These are phyloP conservation scores for Lutjanus argentimaculatus DNA, from an alignment of 2,797 vertebrate genomes.

Conservation along the genomic window DNA sequence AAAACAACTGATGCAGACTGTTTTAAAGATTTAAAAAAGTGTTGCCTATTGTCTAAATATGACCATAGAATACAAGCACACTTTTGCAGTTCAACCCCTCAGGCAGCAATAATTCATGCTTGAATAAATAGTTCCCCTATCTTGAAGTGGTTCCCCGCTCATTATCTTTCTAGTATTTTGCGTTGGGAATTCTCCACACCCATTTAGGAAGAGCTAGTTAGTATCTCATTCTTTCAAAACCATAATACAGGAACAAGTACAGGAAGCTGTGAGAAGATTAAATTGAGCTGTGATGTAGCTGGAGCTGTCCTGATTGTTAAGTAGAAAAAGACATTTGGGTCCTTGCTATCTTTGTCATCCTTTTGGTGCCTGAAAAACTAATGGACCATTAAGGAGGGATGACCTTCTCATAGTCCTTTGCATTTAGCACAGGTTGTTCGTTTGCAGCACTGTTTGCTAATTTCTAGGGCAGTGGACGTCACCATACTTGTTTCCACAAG, in stretches of 20 bases:
- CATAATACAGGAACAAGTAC: slow-evolving; percentile 19
- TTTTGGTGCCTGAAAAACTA: background rate
- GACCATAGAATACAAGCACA: background rate
- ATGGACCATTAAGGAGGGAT: background rate
- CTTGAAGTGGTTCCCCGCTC: slow-evolving; percentile 41
- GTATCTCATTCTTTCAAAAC: slow-evolving; percentile 25
- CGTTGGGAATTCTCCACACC: slow-evolving; percentile 38
- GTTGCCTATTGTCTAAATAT: slow-evolving; percentile 15
- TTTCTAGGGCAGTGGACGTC: slow-evolving; percentile 11
- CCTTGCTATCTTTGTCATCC: background rate
- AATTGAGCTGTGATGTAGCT: slow-evolving; percentile 14
- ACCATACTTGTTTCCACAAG: slow-evolving; percentile 14
- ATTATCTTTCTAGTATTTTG: slow-evolving; percentile 51
- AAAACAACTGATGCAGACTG: background rate
- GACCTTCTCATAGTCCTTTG: background rate
- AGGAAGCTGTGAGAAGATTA: slow-evolving; percentile 20
- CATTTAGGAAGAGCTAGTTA: slow-evolving; percentile 51
- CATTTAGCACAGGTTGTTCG: background rate
- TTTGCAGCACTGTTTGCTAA: slow-evolving; percentile 5
- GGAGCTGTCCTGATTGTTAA: slow-evolving; percentile 11
- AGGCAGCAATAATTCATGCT: slow-evolving; percentile 39
- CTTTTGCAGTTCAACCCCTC: slow-evolving; percentile 30
- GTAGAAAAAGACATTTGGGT: background rate
- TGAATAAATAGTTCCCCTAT: slow-evolving; percentile 44
- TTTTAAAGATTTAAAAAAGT: slow-evolving; percentile 1